Evolutionary conservation across 1,140 invertebrate genomes (phyloP).

Genomic region (Oscheius sp.): DNA sequence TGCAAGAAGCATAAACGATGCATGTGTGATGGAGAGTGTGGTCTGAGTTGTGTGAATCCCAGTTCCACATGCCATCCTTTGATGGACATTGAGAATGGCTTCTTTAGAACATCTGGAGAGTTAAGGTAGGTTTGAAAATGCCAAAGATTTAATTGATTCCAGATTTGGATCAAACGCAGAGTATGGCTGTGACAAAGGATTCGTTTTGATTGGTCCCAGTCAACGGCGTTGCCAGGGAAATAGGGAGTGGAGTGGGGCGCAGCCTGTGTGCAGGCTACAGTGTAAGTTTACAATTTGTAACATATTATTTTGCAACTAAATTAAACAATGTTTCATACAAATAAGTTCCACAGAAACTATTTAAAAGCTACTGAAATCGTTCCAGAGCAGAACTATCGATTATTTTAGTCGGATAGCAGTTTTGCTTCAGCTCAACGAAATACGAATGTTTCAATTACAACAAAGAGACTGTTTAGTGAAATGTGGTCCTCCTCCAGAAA

Average conservation of each 20-base stretch:
- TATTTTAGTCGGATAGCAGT: too few species aligned
- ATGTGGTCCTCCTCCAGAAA: slow-evolving; percentile 79
- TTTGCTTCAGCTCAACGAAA: too few species aligned
- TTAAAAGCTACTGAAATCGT: neutral
- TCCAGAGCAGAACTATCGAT: neutral
- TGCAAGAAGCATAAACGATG: slow-evolving; percentile 96
- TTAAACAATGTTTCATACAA: neutral
- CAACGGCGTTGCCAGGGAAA: slow-evolving; percentile 64
- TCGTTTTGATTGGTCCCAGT: slow-evolving; percentile 61
- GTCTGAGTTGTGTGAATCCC: slow-evolving; percentile 92
- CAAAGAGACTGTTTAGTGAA: slow-evolving; percentile 69
- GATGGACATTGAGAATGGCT: slow-evolving; percentile 53
- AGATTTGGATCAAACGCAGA: slow-evolving; percentile 61
- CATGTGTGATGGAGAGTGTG: slow-evolving; percentile 90
- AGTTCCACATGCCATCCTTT: slow-evolving; percentile 52
- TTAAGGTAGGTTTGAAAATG: slow-evolving; percentile 48
- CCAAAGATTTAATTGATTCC: neutral
- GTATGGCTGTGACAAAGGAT: slow-evolving; percentile 64
- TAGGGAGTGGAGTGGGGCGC: slow-evolving; percentile 62
- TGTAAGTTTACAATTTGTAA: too few species aligned
- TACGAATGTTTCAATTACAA: slow-evolving; percentile 21
- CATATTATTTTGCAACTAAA: too few species aligned
- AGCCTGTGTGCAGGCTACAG: slow-evolving; percentile 59
- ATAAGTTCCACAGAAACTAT: neutral
- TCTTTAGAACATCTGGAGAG: slow-evolving; percentile 51